Evolutionary conservation across 2,113 vertebrate genomes (phyloP), one percentile per base, ranked within the genome.

Genomic region (Patagioenas fasciata): DNA sequence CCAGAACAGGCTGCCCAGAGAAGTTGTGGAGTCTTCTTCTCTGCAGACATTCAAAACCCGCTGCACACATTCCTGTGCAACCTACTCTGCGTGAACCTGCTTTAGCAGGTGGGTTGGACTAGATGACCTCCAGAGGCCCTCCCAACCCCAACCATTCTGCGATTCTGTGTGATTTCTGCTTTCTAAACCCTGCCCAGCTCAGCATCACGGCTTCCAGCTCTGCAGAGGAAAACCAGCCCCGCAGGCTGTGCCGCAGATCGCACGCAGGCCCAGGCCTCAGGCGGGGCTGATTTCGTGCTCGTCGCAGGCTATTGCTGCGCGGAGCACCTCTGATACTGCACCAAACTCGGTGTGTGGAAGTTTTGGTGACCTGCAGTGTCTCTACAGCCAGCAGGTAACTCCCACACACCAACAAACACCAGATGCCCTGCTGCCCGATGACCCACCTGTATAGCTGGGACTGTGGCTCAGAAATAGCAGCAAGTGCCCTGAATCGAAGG

Each of bases 261-360:
- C 2, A 1, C 13, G 28, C 69, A 44, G 57, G 62, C 6, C 11
- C 50, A 20, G 60, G 4, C 1, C 3, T 42, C 61, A 11, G 5
- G 2, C 1, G 3, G 58, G 48, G 67, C 72, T 25, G 36, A 42
- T 11, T 21, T 38, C 25, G 54, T 7, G 47, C 72, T 60, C 5
- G 5, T 60, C 5, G 5, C 60, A 51, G 64, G 51, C 38, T 11
- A 8, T 9, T 32, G 44, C 69, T 32, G 56, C 0, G 2, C 3
- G 1, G 42, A 32, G 15, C 40, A 26, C 0, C 0, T 1, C 2
- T 0, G 0, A 20, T 1, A 15, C n/a, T 15, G 1, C 8, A 2
- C 32, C 73, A 17, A 15, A 18, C n/a, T 13, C 74, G 21, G 3
- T 1, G 1, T 0, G 0, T 9, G 31, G 16, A 44, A 42, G 42